These are phyloP conservation scores for Meteorus cinctellus DNA, from an alignment of 2,888 invertebrate species.

Conservation along the genomic window DNA sequence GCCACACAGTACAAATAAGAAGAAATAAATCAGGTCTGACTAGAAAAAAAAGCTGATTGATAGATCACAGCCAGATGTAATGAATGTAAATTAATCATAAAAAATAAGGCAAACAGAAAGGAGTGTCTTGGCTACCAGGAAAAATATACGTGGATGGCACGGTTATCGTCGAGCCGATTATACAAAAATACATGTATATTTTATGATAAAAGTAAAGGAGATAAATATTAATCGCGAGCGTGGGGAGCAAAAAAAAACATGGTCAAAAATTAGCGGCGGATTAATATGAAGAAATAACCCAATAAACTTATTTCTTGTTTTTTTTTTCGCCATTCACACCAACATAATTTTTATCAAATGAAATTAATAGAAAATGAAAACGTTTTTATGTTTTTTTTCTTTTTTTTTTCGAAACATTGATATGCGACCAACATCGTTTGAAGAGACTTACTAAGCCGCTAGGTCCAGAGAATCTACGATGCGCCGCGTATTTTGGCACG, in stretches of 20 bases:
- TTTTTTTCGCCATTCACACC: not conserved
- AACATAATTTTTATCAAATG: conserved; percentile 25
- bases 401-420: conserved; percentile 32
- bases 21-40: conserved; percentile 5
- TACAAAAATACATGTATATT: not conserved
- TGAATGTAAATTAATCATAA: conserved; percentile 8
- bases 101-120: not conserved
- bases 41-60: conserved; percentile 9
- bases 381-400: conserved; percentile 26
- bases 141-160: not conserved
- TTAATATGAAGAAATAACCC: conserved; percentile 18
- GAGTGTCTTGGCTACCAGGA: not conserved
- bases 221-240: conserved; percentile 22
- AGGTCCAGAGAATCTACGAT: conserved; percentile 70
- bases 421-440: conserved; percentile 50
- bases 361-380: conserved; percentile 34
- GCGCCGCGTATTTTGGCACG: conserved; percentile 64
- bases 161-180: conserved; percentile 6
- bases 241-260: conserved; percentile 14
- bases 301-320: conserved; percentile 10
- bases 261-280: not conserved
- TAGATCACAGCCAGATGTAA: conserved; percentile 14
- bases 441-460: conserved; percentile 70
- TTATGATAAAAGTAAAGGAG: conserved; percentile 13
- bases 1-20: conserved; percentile 8